Base-by-base conservation (phyloP, 2,113 vertebrate species). In the Lipophrys pholis region DNA sequence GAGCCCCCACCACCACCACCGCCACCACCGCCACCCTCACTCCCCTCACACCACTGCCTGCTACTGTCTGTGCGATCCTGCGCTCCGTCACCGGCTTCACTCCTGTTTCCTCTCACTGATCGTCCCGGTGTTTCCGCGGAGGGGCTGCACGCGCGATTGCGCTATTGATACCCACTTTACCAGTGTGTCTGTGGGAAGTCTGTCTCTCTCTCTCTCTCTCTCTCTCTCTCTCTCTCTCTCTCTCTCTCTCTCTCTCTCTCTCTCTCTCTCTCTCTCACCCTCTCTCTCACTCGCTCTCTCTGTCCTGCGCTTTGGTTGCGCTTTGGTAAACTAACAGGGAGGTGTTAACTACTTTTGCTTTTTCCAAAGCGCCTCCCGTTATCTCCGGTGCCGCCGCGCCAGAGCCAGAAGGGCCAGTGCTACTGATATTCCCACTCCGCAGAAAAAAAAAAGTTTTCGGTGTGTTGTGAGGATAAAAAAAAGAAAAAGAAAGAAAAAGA, bases 161-260 rank as follows among this genome's bases (percentile, higher is more conserved):
- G 80, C 82, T 93, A 94, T 90, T 93, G 93, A 95, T 94, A 92
- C 93, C 94, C 92, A 92, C 91, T 93, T 92, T 93, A 87, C 21
- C 92, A 80, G 91, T 81, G 92, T 87, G 86, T 88, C 90, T 87
- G 92, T 93, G 94, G 94, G 94, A 93, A 93, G 91, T 93, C 92
- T 82, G 73, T 36, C 66, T 68, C 77, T 75, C 78, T 68, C 49
- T 64, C 84, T 62, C 69, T 67, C 74, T 86, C 82, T 67, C 85
- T 85, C 82, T 30, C 41, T 72, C 73, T 49, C 21, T 30, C 21
- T 30, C 21, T 30, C 21, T 30, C 21, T 30, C 21, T 30, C 21
- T 30, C 21, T 30, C 21, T 30, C 21, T 30, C 21, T 93, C 92
- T 82, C 70, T 36, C 69, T 68, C 77, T 75, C 78, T 68, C 53